Percentiles rank a stretch among this genome's conserved stretches.
These are phyloP conservation scores for Hemistola chrysoprasaria DNA, from an alignment of 2,888 invertebrate genomes.

Conservation along the genomic window DNA sequence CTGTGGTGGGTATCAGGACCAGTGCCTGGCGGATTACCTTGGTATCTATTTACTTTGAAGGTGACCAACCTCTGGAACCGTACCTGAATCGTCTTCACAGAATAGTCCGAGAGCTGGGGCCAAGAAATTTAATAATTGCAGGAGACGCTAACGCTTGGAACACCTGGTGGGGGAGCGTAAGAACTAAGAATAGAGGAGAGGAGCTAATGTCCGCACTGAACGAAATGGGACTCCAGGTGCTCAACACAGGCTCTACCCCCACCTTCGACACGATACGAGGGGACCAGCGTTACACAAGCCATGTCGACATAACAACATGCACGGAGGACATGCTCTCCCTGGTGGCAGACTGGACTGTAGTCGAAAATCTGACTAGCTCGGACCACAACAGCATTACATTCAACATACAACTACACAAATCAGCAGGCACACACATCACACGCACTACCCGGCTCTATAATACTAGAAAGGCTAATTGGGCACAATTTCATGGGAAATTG, in stretches of 20 bases:
- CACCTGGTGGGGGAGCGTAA: constrained; percentile 24
- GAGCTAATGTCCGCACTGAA: constrained; percentile 1
- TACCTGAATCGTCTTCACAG: constrained; percentile 13
- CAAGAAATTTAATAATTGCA: constrained; percentile 4
- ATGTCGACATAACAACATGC: background rate
- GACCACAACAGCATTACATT: background rate
- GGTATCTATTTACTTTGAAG: constrained; percentile 26
- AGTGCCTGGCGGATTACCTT: constrained; percentile 14
- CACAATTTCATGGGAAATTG: background rate
- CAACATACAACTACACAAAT: background rate
- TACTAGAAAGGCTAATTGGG: no score
- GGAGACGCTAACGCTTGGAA: constrained; percentile 26
- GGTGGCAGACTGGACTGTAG: background rate
- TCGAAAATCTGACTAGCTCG: no score
- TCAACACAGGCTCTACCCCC: background rate
- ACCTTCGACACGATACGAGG: constrained; percentile 1
- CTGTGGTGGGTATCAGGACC: constrained; percentile 16
- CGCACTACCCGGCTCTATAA: no score
- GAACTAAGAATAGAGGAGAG: constrained; percentile 20
- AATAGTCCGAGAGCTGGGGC: background rate
- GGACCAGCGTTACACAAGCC: background rate
- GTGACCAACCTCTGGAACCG: constrained; percentile 8
- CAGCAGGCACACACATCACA: background rate
- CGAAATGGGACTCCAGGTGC: no score
- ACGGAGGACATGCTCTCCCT: background rate